Conservation (phyloP, 2,888 invertebrate genomes). For the Keiferia lycopersicella region DNA sequence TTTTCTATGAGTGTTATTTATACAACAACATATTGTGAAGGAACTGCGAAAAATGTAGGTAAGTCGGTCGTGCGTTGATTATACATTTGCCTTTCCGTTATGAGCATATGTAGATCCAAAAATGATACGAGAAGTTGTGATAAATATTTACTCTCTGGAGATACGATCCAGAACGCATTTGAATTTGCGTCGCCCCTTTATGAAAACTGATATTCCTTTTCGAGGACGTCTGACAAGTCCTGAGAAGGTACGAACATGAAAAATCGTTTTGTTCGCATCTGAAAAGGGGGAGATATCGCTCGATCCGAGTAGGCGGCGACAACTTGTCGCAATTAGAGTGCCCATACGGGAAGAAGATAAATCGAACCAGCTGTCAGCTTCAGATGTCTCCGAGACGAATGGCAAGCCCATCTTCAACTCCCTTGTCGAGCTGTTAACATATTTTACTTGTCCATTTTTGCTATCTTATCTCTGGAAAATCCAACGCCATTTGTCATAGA, state of each 20-base stretch:
- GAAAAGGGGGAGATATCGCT: constrained; percentile 27
- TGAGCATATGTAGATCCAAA: constrained; percentile 8
- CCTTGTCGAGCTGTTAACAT: constrained; percentile 41
- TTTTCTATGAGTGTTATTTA: constrained; percentile 42
- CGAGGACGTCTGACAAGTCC: constrained; percentile 14
- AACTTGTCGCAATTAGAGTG: constrained; percentile 54
- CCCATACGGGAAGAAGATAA: constrained; percentile 46
- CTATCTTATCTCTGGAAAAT: constrained; percentile 38
- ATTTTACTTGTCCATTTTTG: constrained; percentile 46
- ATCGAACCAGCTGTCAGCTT: constrained; percentile 42
- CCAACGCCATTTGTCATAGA: constrained; percentile 3
- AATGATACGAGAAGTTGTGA: background rate
- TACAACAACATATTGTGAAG: background rate
- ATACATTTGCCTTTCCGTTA: constrained; percentile 13
- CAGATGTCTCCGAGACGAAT: constrained; percentile 33
- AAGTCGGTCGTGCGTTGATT: constrained; percentile 35
- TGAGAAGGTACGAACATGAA: constrained; percentile 22
- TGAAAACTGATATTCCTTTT: constrained; percentile 19
- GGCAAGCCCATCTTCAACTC: constrained; percentile 40
- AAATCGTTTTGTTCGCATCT: constrained; percentile 26
- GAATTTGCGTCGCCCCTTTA: background rate
- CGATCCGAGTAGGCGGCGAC: constrained; percentile 38
- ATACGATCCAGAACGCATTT: background rate
- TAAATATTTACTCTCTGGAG: background rate
- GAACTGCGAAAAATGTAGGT: constrained; percentile 37